These are phyloP conservation scores for Pandemis cinnamomeana DNA, from an alignment of 2,888 invertebrate species.

Conservation along the genomic window DNA sequence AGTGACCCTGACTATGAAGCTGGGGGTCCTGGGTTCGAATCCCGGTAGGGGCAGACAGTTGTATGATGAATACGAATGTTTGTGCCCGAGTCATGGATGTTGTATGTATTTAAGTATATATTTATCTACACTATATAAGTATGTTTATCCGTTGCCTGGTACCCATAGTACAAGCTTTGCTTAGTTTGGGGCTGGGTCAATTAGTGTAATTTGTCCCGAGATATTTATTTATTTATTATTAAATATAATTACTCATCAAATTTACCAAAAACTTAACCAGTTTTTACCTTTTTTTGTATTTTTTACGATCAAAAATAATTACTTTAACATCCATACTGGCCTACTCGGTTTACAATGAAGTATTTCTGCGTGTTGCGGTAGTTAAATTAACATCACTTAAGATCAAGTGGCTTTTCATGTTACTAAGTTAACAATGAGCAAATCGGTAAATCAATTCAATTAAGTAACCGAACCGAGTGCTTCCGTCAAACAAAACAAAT, in stretches of 20 bases:
- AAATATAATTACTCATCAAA: not conserved
- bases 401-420: constrained; percentile 16
- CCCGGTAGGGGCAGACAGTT: too few relatives aligned
- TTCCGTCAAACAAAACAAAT: constrained; percentile 65
- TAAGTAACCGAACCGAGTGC: constrained; percentile 55
- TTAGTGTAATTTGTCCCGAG: too few relatives aligned
- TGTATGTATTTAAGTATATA: too few relatives aligned
- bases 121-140: too few relatives aligned
- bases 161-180: too few relatives aligned
- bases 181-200: too few relatives aligned
- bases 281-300: not conserved
- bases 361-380: not conserved
- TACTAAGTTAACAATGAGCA: constrained; percentile 49
- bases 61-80: too few relatives aligned
- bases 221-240: too few relatives aligned
- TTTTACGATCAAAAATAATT: not conserved
- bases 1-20: too few relatives aligned
- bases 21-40: too few relatives aligned
- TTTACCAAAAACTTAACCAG: not conserved
- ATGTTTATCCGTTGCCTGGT: too few relatives aligned
- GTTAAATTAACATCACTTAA: constrained; percentile 11
- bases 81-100: too few relatives aligned
- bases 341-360: not conserved
- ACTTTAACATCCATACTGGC: not conserved
- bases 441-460: constrained; percentile 62